Base-by-base conservation (phyloP, 2,113 vertebrate species). In the Sceloporus tristichus region DNA sequence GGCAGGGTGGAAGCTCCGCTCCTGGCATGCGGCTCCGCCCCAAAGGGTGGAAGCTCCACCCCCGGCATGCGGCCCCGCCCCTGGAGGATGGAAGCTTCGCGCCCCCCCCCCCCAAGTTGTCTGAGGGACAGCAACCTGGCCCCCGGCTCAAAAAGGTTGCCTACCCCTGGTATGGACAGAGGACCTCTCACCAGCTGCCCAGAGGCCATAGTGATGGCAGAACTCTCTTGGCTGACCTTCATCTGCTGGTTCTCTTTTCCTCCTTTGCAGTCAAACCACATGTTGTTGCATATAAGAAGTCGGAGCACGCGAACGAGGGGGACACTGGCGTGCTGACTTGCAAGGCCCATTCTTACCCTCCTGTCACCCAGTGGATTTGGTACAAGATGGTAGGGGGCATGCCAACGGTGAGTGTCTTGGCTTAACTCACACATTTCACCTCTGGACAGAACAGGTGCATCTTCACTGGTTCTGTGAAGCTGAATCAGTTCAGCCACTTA, bases 301-400 rank as follows among this genome's bases (percentile, higher is more conserved):
- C 97, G 0, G 98, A 99, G 91, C 97, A 98, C 0, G 97, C 95
- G 5, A 98, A 98, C 0, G 99, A 99, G 93, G 95, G 96, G 0
- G 98, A 99, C 95, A 94, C 92, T 0, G 96, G 93, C 0, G 87
- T 94, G 13, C 90, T 99, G 92, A 84, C 19, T n/a, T 99, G 99
- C 91, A 96, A 96, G 91, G 95, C 95, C 2, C 92, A 95, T 0
- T 96, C 98, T 0, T 97, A 96, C 86, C 98, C 98, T 0, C 75
- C 91, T 0, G 82, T 96, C 8, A 21, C 0, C 0, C 0, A 23
- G 0, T 98, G 97, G 97, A 0, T 1, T 78, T 98, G 97, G 97
- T 92, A 85, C 87, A 96, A 89, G 91, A 4, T 66, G 1, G 19
- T 5, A 0, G 68, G 87, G 0, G 21, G 19, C 7, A 82, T 25